phyloP scores from a whole-genome alignment of 2,888 invertebrate species.

The Trissolcus brochymenae region DNA sequence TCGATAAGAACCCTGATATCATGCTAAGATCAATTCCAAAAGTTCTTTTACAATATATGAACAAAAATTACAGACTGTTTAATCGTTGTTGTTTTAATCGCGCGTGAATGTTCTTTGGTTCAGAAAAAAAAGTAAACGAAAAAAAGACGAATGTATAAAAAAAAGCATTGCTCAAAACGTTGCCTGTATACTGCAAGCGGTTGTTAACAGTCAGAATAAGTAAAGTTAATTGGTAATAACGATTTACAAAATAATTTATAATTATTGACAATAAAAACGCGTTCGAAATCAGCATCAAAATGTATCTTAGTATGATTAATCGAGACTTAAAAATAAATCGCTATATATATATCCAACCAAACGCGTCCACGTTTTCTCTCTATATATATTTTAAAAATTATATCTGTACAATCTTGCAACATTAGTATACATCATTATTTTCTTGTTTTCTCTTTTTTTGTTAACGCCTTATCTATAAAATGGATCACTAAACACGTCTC shows the following conservation, averaged over 20 bases:
- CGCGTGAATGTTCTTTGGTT: constrained; percentile 42
- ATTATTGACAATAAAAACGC: constrained; percentile 6
- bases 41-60: constrained; percentile 12
- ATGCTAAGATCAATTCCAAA: constrained; percentile 21
- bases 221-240: constrained; percentile 17
- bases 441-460: constrained; percentile 1
- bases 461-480: constrained; percentile 12
- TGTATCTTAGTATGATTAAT: constrained; percentile 24
- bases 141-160: constrained; percentile 31
- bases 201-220: constrained; percentile 45
- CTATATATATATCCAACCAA: constrained; percentile 15
- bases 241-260: constrained; percentile 26
- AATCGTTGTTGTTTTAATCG: constrained; percentile 2
- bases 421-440: constrained; percentile 27
- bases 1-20: constrained; percentile 22
- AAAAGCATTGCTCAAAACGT: constrained; percentile 3
- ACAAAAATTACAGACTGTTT: constrained; percentile 7
- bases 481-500: constrained; percentile 15
- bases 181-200: constrained; percentile 13
- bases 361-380: constrained; percentile 1
- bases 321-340: constrained; percentile 29
- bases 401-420: constrained; percentile 29
- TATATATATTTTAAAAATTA: constrained; percentile 31
- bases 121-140: constrained; percentile 10
- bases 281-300: constrained; percentile 13